A percentile compares a stretch with the other conserved stretches of the same genome.
Conservation (phyloP, 2,797 vertebrate species). For the Tenualosa thibaudeaui region DNA sequence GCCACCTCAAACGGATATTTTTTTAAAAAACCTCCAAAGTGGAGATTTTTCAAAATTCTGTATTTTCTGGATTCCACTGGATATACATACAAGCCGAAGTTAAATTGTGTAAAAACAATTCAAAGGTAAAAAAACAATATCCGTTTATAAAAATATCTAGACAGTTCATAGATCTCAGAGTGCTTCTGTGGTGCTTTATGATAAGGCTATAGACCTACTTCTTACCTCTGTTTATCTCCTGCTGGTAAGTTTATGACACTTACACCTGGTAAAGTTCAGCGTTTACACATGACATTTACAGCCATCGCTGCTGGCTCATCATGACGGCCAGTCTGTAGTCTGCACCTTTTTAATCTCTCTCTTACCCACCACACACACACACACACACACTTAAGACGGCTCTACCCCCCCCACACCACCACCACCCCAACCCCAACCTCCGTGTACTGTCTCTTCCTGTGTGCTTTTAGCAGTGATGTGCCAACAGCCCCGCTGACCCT, state of each 20-base stretch:
- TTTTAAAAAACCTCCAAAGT: no score
- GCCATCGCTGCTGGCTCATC: neutral
- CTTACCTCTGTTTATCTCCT: neutral
- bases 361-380: neutral
- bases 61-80: no score
- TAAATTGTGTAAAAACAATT: no score
- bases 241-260: neutral
- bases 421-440: no score
- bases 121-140: no score
- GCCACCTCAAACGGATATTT: no score
- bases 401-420: no score
- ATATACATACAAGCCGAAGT: no score
- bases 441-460: constrained; percentile 29
- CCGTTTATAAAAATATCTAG: no score
- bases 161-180: neutral
- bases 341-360: neutral
- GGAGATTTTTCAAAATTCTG: no score
- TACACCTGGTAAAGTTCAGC: neutral
- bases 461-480: constrained; percentile 34
- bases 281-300: neutral
- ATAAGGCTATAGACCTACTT: neutral
- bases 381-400: neutral
- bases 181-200: neutral
- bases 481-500: constrained; percentile 20
- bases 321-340: neutral